Conservation (phyloP, 1,140 invertebrate species). For the Psix sp. region DNA sequence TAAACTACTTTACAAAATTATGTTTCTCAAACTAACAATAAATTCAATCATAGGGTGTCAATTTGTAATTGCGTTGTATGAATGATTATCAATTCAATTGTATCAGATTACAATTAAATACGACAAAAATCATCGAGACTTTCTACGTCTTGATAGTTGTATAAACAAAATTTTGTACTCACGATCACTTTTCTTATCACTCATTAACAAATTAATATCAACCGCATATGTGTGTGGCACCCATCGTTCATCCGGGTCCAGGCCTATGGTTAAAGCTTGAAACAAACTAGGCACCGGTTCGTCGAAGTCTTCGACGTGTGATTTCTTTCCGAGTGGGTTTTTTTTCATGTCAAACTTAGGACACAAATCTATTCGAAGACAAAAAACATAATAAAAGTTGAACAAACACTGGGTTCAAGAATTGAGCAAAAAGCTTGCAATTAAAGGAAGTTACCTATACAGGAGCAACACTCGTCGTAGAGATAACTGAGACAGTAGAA, state of each 20-base stretch:
- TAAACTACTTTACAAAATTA: no score
- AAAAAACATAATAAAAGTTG: not conserved
- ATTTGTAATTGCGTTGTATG: no score
- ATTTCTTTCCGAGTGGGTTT: constrained; percentile 82
- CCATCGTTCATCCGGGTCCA: constrained; percentile 84
- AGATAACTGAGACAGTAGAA: constrained; percentile 91
- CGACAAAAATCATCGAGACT: no score
- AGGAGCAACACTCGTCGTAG: constrained; percentile 96
- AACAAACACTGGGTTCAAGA: no score
- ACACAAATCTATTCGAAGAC: constrained; percentile 83
- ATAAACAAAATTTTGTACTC: constrained; percentile 21
- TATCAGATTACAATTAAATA: no score
- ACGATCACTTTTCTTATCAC: constrained; percentile 41
- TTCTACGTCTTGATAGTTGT: not conserved
- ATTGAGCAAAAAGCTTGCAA: not conserved
- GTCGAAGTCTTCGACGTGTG: constrained; percentile 88
- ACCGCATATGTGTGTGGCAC: constrained; percentile 84
- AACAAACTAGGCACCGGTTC: constrained; percentile 88
- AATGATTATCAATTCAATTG: no score
- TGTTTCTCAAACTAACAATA: no score
- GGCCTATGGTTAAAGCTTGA: constrained; percentile 84
- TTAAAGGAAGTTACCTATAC: constrained; percentile 84
- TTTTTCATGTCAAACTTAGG: constrained; percentile 85
- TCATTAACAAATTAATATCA: constrained; percentile 69
- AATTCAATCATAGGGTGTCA: no score